These are phyloP conservation scores for Piscicola geometra DNA, from an alignment of 2,888 invertebrate species.

Conservation along the genomic window DNA sequence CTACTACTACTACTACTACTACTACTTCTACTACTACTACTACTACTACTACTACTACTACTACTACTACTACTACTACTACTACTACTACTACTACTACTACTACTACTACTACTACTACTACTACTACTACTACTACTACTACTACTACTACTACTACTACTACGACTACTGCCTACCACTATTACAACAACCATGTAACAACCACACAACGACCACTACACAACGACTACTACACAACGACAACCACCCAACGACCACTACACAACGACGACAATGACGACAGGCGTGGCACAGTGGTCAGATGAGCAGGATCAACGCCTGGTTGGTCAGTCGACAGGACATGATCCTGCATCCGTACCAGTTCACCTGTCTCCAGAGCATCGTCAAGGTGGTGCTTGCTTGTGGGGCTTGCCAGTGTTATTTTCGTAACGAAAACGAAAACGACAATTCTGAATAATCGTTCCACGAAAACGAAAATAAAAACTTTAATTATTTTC, in stretches of 20 bases:
- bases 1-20: conserved; percentile 5
- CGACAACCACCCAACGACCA: too few relatives aligned
- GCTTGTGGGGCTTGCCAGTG: neutral
- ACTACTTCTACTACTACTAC: conserved; percentile 3
- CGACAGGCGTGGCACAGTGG: conserved; percentile 84
- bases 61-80: conserved; percentile 6
- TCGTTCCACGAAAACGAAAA: too few relatives aligned
- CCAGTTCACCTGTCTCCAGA: conserved; percentile 90
- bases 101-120: conserved; percentile 9
- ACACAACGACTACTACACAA: too few relatives aligned
- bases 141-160: too few relatives aligned
- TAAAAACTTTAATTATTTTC: too few relatives aligned
- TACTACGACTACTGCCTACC: too few relatives aligned
- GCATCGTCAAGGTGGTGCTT: conserved; percentile 77
- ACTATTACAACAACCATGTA: neutral
- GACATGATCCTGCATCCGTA: conserved; percentile 91
- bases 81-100: conserved; percentile 6
- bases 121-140: conserved; percentile 2
- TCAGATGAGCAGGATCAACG: conserved; percentile 86
- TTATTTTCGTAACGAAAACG: too few relatives aligned
- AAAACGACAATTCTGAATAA: too few relatives aligned
- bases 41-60: conserved; percentile 6
- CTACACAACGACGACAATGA: neutral
- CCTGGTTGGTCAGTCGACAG: conserved; percentile 85
- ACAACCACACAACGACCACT: too few relatives aligned